Conservation (phyloP, 2,113 vertebrate species). For the Mungos mungo region DNA sequence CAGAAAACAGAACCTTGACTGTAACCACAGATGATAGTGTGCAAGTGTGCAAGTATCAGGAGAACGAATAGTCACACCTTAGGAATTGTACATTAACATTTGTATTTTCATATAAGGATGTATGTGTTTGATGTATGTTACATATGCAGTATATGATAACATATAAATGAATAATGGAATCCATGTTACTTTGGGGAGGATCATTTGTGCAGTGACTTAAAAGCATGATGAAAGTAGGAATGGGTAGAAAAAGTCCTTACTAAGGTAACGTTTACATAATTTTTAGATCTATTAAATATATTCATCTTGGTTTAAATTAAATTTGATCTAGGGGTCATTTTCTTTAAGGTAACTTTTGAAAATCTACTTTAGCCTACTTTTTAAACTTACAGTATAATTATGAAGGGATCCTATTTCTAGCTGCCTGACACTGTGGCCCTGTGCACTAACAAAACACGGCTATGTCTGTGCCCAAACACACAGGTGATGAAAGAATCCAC, state of each 20-base stretch:
- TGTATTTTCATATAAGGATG: background rate
- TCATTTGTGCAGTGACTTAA: background rate
- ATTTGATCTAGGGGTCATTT: background rate
- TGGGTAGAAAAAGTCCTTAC: background rate
- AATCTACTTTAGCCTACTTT: background rate
- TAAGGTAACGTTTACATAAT: background rate
- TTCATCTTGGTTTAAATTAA: background rate
- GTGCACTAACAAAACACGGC: background rate
- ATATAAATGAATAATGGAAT: background rate
- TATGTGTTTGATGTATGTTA: background rate
- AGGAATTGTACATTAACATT: constrained; percentile 40
- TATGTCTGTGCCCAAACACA: background rate
- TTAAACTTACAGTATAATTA: background rate
- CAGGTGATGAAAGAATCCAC: background rate
- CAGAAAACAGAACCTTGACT: background rate
- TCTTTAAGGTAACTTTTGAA: background rate
- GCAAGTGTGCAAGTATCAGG: background rate
- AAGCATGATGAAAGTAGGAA: background rate
- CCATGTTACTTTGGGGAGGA: background rate
- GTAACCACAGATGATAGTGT: background rate
- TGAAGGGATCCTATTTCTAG: background rate
- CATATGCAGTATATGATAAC: background rate
- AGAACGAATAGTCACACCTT: background rate
- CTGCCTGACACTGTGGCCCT: background rate
- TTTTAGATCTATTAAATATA: constrained; percentile 6